phyloP scores from a whole-genome alignment of 2,113 vertebrate species.

The Colaptes auratus region DNA sequence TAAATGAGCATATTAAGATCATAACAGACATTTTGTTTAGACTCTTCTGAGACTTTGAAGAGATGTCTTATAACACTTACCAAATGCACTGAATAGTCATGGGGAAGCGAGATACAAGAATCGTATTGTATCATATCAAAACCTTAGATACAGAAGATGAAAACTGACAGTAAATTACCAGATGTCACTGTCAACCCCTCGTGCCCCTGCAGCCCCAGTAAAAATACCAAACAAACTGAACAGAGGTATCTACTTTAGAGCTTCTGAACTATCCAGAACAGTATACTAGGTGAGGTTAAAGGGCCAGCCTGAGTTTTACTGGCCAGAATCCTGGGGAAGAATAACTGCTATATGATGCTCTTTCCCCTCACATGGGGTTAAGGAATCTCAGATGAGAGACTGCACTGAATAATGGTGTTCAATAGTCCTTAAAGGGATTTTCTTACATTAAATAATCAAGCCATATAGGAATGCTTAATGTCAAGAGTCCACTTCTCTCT shows the following conservation, averaged over 20 bases:
- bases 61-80: not conserved
- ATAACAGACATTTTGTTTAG: not conserved
- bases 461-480: not conserved
- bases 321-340: not conserved
- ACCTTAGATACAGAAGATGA: not conserved
- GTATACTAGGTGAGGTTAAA: not conserved
- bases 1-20: not conserved
- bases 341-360: not conserved
- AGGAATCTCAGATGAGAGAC: not conserved
- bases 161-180: not conserved
- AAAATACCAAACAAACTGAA: not conserved
- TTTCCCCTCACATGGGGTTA: not conserved
- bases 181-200: fast-evolving
- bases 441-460: not conserved
- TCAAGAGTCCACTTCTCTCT: not conserved
- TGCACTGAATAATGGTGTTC: not conserved
- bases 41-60: not conserved
- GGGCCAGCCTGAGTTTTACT: not conserved
- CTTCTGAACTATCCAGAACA: not conserved
- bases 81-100: not conserved
- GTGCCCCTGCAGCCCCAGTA: not conserved
- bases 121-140: not conserved
- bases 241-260: not conserved
- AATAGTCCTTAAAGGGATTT: conserved; percentile 4
- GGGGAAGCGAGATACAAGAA: not conserved